Conservation (phyloP, 2,113 vertebrate genomes). For the Calypte anna region DNA sequence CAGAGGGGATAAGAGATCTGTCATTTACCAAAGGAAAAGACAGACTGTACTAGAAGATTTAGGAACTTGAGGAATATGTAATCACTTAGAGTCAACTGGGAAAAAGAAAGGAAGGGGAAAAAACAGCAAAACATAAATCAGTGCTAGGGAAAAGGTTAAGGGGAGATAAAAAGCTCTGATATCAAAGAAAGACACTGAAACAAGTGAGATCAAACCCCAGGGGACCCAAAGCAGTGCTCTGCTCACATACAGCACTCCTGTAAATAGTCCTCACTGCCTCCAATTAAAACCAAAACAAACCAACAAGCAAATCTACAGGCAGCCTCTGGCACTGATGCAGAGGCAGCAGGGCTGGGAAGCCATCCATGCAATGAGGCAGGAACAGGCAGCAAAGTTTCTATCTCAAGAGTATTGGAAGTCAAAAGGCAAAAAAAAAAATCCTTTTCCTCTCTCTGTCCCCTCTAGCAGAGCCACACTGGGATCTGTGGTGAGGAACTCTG, state of each 20-base stretch:
- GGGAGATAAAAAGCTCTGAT: neutral
- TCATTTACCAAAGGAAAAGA: rapidly evolving
- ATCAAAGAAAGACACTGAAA: neutral
- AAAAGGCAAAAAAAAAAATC: neutral
- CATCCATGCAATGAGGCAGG: rapidly evolving
- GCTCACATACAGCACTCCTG: neutral
- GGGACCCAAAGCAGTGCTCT: neutral
- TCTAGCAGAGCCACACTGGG: neutral
- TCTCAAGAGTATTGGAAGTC: neutral
- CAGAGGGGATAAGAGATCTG: neutral
- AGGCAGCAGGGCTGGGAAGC: neutral
- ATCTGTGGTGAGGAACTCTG: neutral
- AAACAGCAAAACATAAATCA: neutral
- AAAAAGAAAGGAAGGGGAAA: rapidly evolving
- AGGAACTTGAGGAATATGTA: neutral
- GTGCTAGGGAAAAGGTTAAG: slow-evolving; percentile 3
- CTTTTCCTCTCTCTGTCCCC: neutral
- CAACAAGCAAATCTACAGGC: neutral
- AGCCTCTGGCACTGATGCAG: too few species aligned
- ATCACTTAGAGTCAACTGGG: neutral
- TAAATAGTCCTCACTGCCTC: neutral
- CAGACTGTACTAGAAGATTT: neutral
- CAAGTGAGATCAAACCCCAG: neutral
- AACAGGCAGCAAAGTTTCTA: neutral
- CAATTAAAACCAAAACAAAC: neutral